Base-by-base conservation (phyloP, 2,797 vertebrate genomes). In the Molossus alvarezi region DNA sequence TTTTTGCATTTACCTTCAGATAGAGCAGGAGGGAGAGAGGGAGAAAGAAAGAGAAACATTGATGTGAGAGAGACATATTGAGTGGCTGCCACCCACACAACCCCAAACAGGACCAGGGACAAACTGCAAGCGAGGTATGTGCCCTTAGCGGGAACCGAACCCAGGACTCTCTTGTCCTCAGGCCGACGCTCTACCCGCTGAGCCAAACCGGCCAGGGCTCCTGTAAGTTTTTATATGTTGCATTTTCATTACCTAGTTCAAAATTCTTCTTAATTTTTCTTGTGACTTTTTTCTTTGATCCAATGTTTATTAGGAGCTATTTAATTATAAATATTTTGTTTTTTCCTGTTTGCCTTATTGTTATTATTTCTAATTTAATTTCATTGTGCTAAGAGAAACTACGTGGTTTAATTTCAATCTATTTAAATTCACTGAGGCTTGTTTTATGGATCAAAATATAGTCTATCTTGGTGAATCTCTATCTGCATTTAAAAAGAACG, bases 311-410 rank as follows among this genome's bases (percentile, higher is more conserved):
- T 65, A 77, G 23, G 77, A 65, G 29, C 76, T 48, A 53, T 64
- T 88, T 76, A 77, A 88, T 88, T 55, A 37, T n/a, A 65, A n/a
- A 55, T 89, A 29, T 14, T 65, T 89, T 55, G 73, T 45, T n/a
- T 41, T 65, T 55, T 67, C 7, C 73, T 41, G 25, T 4, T 55
- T 88, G n/a, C 11, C 15, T 77, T 77, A 65, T 89, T 65, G 55
- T 64, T 77, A 55, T 55, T 55, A 77, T 77, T 76, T 89, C n/a
- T 89, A 55, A 55, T 89, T 51, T 75, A 76, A 88, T 75, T 89
- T 48, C 20, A 27, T 37, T 77, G 72, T 64, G 5, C 33, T 37
- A 20, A 76, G n/a, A 55, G 60, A 77, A 89, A 8, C 17, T 29
- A 77, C 8, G 65, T 67, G 23, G 12, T 77, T 21, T 55, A n/a